Conservation (phyloP, 2,888 invertebrate genomes). For the Encarsia formosa region DNA sequence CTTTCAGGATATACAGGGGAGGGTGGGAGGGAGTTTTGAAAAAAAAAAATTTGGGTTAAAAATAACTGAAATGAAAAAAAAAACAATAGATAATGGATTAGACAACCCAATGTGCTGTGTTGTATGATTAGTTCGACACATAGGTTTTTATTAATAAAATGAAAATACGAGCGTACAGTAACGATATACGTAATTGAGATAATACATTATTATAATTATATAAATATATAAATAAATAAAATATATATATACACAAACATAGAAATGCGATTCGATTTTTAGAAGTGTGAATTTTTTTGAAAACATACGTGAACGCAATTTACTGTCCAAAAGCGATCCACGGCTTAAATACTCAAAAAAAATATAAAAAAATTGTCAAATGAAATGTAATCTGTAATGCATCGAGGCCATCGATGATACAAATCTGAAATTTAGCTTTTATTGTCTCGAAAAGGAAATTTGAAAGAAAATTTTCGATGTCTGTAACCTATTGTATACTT, state of each 20-base stretch:
- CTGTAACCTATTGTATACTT: no score
- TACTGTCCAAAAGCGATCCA: constrained; percentile 14
- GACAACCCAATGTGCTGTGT: constrained; percentile 49
- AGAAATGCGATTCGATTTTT: constrained; percentile 31
- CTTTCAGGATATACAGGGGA: constrained; percentile 7
- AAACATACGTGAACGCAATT: constrained; percentile 14
- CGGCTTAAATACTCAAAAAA: constrained; percentile 12
- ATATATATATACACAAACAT: constrained; percentile 19
- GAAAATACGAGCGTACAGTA: constrained; percentile 30
- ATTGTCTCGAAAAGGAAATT: not conserved
- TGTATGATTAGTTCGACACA: constrained; percentile 50
- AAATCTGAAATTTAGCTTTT: constrained; percentile 3
- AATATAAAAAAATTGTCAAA: constrained; percentile 13
- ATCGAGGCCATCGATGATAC: constrained; percentile 16
- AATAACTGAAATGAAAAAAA: constrained; percentile 5
- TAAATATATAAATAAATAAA: constrained; percentile 29
- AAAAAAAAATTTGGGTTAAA: not conserved
- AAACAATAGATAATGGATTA: constrained; percentile 8
- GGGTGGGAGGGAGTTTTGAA: not conserved
- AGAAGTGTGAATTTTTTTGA: constrained; percentile 23
- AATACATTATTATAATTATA: constrained; percentile 38
- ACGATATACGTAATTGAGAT: constrained; percentile 47
- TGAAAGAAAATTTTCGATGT: no score
- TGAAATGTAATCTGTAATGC: constrained; percentile 14
- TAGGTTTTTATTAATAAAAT: constrained; percentile 35